Conservation (phyloP, 1,140 invertebrate genomes). For the Melipona quadrifasciata region DNA sequence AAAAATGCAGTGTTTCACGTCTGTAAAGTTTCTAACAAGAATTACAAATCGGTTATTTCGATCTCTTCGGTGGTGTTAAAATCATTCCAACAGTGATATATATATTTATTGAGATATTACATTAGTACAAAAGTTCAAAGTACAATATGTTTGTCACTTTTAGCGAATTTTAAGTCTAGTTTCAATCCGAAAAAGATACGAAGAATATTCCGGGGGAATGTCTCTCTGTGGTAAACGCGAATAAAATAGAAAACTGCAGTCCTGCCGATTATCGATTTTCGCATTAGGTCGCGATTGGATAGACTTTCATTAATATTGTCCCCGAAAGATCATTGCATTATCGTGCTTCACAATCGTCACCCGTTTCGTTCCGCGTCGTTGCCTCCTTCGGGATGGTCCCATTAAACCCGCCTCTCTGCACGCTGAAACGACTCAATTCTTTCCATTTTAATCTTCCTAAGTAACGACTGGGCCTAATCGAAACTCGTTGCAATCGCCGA, state of each 20-base stretch:
- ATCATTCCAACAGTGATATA: too few species aligned
- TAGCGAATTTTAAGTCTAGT: too few species aligned
- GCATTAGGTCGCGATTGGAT: constrained; percentile 23
- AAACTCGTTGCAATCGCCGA: not conserved
- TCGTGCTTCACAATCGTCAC: constrained; percentile 34
- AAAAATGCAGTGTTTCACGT: too few species aligned
- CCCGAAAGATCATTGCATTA: constrained; percentile 37
- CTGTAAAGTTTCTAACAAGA: too few species aligned
- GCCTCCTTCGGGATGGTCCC: constrained; percentile 28
- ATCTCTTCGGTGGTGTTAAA: too few species aligned
- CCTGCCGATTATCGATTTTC: constrained; percentile 16
- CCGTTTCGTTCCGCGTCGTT: constrained; percentile 39
- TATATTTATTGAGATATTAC: too few species aligned
- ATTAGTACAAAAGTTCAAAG: too few species aligned
- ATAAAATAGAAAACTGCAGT: constrained; percentile 3
- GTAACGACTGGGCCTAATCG: not conserved
- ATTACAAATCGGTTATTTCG: too few species aligned
- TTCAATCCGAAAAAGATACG: too few species aligned
- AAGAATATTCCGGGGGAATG: too few species aligned
- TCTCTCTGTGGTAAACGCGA: not conserved
- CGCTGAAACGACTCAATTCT: constrained; percentile 39
- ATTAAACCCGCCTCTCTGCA: constrained; percentile 33
- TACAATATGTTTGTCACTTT: too few species aligned
- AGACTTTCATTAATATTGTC: constrained; percentile 49
- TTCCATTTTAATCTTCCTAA: constrained; percentile 32